phyloP scores from a whole-genome alignment of 2,888 invertebrate species.

The Scaptomyza tumidula region DNA sequence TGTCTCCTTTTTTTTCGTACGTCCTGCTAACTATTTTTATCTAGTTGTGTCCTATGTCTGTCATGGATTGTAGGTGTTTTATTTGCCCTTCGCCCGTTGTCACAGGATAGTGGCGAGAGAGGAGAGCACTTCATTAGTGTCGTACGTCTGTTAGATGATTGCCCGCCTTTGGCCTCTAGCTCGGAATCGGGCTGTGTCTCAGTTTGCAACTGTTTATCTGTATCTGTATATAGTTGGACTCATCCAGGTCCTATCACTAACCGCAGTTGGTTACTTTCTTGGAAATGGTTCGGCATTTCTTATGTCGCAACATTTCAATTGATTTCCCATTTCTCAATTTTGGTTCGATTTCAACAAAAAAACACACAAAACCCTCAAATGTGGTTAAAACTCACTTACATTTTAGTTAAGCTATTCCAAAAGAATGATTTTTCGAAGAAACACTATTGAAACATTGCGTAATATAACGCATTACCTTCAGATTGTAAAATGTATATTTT shows the following conservation, averaged over 20 bases:
- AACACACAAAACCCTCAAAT: not conserved
- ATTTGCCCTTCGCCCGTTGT: constrained; percentile 55
- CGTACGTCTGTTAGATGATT: constrained; percentile 48
- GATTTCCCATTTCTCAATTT: constrained; percentile 46
- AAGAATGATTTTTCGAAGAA: not conserved
- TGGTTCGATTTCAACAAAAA: constrained; percentile 6
- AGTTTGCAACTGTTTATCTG: not conserved
- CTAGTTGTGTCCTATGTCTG: constrained; percentile 10
- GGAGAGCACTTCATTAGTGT: constrained; percentile 74
- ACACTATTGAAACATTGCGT: too few relatives aligned
- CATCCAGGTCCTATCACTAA: constrained; percentile 53
- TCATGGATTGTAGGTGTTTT: constrained; percentile 67
- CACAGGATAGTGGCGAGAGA: not conserved
- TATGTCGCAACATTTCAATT: constrained; percentile 52
- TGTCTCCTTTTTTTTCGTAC: not conserved
- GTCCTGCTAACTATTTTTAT: constrained; percentile 7
- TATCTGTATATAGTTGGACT: constrained; percentile 1
- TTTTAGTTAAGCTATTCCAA: not conserved
- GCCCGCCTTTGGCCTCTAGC: constrained; percentile 4
- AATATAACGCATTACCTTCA: too few relatives aligned
- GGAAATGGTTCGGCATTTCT: constrained; percentile 57
- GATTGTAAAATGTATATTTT: too few relatives aligned
- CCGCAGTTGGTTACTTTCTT: constrained; percentile 77
- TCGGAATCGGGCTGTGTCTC: not conserved
- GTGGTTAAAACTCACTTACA: constrained; percentile 15